phyloP scores from a whole-genome alignment of 2,113 vertebrate genomes.

The Thermophis baileyi region DNA sequence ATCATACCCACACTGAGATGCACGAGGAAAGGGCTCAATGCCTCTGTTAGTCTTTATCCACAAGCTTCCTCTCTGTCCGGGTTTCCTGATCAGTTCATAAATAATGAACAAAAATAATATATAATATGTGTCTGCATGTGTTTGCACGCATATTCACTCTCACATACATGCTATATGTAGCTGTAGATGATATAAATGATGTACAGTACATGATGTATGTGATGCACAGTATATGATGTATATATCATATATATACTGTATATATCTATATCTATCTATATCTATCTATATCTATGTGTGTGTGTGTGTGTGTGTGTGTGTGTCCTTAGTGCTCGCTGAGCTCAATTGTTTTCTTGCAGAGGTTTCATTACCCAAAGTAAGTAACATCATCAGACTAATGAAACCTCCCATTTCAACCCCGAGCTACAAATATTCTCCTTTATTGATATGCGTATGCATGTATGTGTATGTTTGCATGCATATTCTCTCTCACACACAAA shows the following conservation, averaged over 20 bases:
- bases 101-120: background rate
- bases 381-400: background rate
- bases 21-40: too few relatives aligned
- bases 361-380: background rate
- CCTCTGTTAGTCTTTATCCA: accelerated
- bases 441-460: background rate
- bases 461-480: background rate
- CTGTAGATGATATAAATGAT: background rate
- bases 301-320: too few relatives aligned
- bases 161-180: background rate
- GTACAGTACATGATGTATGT: background rate
- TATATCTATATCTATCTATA: too few relatives aligned
- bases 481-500: background rate
- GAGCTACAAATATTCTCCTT: background rate
- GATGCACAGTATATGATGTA: too few relatives aligned
- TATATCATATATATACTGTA: too few relatives aligned
- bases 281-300: too few relatives aligned
- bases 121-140: background rate
- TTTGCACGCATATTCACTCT: background rate
- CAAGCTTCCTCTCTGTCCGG: accelerated
- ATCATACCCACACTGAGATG: background rate
- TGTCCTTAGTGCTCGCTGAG: background rate
- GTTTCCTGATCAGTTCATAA: background rate
- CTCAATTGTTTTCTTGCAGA: background rate
- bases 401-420: background rate